phyloP scores from a whole-genome alignment of 2,797 vertebrate species.

The Melanotaenia boesemani region DNA sequence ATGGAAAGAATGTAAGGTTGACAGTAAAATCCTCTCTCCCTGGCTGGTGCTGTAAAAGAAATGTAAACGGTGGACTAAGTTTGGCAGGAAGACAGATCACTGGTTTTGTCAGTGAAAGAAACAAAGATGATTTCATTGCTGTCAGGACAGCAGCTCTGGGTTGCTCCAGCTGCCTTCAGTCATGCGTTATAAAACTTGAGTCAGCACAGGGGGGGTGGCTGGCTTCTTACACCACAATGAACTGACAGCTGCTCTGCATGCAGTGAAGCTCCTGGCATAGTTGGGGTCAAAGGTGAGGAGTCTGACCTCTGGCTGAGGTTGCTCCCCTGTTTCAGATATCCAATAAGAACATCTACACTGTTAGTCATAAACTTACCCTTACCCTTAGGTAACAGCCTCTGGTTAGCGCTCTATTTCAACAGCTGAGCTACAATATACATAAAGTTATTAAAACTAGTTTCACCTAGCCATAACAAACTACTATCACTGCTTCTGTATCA shows the following conservation, averaged over 20 bases:
- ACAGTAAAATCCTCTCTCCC: neutral
- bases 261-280: constrained; percentile 33
- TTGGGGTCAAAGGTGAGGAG: constrained; percentile 52
- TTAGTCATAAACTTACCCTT: constrained; percentile 4
- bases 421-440: neutral
- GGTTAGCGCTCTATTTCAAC: neutral
- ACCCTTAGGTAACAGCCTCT: constrained; percentile 1
- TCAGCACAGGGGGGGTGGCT: constrained; percentile 27
- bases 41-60: neutral
- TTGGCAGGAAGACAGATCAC: neutral
- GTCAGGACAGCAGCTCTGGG: constrained; percentile 15
- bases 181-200: constrained; percentile 48
- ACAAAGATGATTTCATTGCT: constrained; percentile 16
- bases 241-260: constrained; percentile 35
- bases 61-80: neutral
- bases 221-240: constrained; percentile 25
- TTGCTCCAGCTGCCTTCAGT: constrained; percentile 40
- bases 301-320: constrained; percentile 29
- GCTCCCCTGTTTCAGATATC: constrained; percentile 19
- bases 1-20: neutral
- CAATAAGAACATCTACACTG: constrained; percentile 17
- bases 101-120: neutral
- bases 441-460: neutral
- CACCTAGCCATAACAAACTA: neutral
- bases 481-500: neutral